Evolutionary conservation across 2,888 invertebrate species (phyloP), one percentile per base, ranked within the genome.

Genomic region (Halictus ligatus): DNA sequence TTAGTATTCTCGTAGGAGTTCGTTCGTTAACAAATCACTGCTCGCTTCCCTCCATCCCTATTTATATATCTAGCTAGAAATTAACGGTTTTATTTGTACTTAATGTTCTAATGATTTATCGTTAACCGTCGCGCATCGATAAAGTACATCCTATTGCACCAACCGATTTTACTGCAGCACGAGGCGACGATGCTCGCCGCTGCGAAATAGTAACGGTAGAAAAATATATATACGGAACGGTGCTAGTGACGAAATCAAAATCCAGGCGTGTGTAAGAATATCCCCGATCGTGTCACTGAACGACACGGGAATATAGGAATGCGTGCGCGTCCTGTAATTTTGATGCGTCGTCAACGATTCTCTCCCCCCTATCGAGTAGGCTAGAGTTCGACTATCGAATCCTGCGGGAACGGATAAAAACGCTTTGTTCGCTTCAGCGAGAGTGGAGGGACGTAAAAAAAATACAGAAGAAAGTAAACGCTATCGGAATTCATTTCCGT

Each of bases 131-230:
- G 81, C 83, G 81, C 78, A 73, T 90, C 87, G 90, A 85, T 91
- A 92, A 92, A 93, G 92, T 93, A 93, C 92, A 90, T 35, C 89
- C 91, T 93, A 93, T 93, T 93, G 93, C 93, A 93, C 93, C 91
- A 84, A 86, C 83, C 87, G 89, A 87, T 90, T 88, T 50, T 13
- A 91, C 88, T 89, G 88, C 73, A 83, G 86, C 85, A 87, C 81
- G 86, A 79, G 77, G 78, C 78, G 84, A 87, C 88, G 64, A 75
- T 78, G 81, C 79, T 69, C 46, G 64, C 54, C 40, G 71, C 71
- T 69, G 79, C 58, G 69, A 86, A 58, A 73, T 58, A 21, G 77
- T 77, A 78, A 73, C 73, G 83, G 90, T 91, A 91, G 91, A 91
- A 91, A 91, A 91, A 91, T 91, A 91, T 90, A 90, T 71, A 40